Conservation (phyloP, 2,113 vertebrate genomes). For the Anthoscopus minutus region DNA sequence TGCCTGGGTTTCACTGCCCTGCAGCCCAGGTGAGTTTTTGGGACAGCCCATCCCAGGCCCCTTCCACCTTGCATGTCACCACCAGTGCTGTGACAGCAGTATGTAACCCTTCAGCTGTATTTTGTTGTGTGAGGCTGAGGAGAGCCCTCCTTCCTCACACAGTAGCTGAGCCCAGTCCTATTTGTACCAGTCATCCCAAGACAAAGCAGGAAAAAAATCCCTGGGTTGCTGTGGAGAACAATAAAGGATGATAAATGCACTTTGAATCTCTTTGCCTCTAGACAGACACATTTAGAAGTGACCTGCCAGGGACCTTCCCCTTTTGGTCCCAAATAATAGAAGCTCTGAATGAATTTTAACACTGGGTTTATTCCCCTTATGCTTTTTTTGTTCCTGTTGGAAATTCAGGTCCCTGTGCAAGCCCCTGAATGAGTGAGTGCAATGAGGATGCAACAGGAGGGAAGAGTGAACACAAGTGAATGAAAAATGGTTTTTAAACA, state of each 20-base stretch:
- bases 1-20: background rate
- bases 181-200: background rate
- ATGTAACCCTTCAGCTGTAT: background rate
- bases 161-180: background rate
- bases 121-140: background rate
- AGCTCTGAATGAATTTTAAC: conserved; percentile 25
- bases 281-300: conserved; percentile 31
- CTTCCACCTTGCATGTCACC: background rate
- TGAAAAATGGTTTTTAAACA: conserved; percentile 29
- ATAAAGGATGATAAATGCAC: conserved; percentile 4
- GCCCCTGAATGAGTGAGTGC: background rate
- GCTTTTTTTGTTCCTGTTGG: background rate
- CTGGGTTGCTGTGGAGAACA: background rate
- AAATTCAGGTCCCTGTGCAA: background rate
- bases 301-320: conserved; percentile 33
- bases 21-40: background rate
- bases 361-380: background rate
- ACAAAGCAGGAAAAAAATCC: background rate
- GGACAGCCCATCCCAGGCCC: background rate
- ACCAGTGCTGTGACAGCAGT: background rate
- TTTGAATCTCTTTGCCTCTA: conserved; percentile 23
- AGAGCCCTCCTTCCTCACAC: background rate
- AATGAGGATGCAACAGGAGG: background rate
- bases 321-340: conserved; percentile 36
- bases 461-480: conserved; percentile 1